Evolutionary conservation across 1,140 invertebrate genomes (phyloP).

Genomic region (Aleiodes sp.): DNA sequence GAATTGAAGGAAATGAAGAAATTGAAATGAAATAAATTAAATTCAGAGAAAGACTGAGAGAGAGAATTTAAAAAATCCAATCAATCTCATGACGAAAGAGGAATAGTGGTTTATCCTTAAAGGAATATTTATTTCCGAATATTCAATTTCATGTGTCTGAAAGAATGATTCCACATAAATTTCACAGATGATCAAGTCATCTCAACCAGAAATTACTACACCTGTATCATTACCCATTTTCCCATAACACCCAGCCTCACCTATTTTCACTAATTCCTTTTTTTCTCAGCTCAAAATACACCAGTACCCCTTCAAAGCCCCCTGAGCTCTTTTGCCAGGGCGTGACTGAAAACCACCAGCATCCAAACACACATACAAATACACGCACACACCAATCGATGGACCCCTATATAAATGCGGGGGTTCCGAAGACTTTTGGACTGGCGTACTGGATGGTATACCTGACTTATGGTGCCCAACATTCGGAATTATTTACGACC

Average conservation of each 20-base stretch:
- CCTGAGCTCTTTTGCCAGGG: constrained; percentile 45
- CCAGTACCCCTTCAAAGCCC: constrained; percentile 28
- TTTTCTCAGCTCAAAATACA: constrained; percentile 19
- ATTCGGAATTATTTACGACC: constrained; percentile 62
- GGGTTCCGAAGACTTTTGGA: constrained; percentile 6
- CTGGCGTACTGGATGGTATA: constrained; percentile 42
- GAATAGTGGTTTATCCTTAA: too few species aligned
- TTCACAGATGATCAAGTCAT: constrained; percentile 62
- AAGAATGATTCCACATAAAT: constrained; percentile 34
- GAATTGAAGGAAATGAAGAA: background rate
- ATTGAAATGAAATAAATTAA: background rate
- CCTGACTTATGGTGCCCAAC: constrained; percentile 64
- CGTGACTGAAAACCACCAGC: constrained; percentile 64
- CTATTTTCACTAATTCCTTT: constrained; percentile 35
- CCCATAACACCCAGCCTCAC: constrained; percentile 34
- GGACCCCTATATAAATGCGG: constrained; percentile 6
- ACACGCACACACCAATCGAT: constrained; percentile 18
- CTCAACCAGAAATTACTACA: constrained; percentile 47
- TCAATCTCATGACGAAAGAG: background rate
- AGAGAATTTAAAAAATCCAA: background rate
- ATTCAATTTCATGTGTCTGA: constrained; percentile 24
- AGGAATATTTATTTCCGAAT: constrained; percentile 37
- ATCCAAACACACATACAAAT: constrained; percentile 51
- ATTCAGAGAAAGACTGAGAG: background rate
- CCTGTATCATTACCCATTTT: constrained; percentile 48